Base-by-base conservation (phyloP, 2,888 invertebrate species). In the Macropis europaea region DNA sequence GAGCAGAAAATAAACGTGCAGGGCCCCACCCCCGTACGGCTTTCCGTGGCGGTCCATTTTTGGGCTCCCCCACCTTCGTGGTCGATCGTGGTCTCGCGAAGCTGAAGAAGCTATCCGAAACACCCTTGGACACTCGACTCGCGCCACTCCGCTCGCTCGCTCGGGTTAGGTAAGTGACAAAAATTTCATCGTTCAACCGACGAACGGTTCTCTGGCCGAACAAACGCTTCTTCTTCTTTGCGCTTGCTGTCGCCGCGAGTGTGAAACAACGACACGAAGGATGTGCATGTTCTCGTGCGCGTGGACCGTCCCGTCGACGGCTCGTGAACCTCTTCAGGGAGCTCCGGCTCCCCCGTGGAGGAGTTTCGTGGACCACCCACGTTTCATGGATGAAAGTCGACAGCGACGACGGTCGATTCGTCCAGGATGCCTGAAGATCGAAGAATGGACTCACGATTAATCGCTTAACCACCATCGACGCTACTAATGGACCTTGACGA, bases 131-230 rank as follows among this genome's bases (percentile, higher is more conserved):
- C 88, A 89, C 89, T 90, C 89, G 89, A 87, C 87, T 87, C 87
- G 89, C 87, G 89, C 88, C 86, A 86, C 86, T 87, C 88, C 81
- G 83, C 86, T 88, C 87, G 83, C 86, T 88, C 87, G 89, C 86
- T 89, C 89, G 89, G 87, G 88, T 87, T 89, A 89, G 88, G 89
- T 90, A 90, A 89, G 89, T 90, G 83, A 67, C 60, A 52, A 54
- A 59, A 22, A 54, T 50, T n/a, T n/a, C n/a, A n/a, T n/a, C n/a
- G n/a, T n/a, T n/a, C n/a, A n/a, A n/a, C n/a, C n/a, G n/a, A n/a
- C n/a, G n/a, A n/a, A n/a, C n/a, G n/a, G n/a, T n/a, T n/a, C n/a
- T n/a, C n/a, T n/a, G n/a, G n/a, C n/a, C n/a, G 15, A 54, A 5
- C 50, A 60, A 22, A 26, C 43, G 56, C 13, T 36, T 26, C 19